Evolutionary conservation across 1,140 invertebrate genomes (phyloP).

Genomic region (Heterodera schachtii): DNA sequence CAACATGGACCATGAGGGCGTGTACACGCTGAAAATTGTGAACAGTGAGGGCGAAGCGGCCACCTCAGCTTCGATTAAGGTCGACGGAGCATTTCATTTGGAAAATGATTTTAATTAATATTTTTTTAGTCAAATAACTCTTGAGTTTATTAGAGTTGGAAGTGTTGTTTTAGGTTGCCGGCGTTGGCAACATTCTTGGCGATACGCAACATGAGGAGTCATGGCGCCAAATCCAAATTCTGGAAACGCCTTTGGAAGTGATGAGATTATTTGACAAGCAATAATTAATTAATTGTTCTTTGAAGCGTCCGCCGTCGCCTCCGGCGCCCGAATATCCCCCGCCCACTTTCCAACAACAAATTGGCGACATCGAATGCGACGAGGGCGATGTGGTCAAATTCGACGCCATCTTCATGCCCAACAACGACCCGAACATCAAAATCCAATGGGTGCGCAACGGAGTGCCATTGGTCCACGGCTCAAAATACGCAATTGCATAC

Average conservation of each 20-base stretch:
- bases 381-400: conserved; percentile 59
- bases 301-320: conserved; percentile 34
- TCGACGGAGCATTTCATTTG: background rate
- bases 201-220: conserved; percentile 61
- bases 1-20: conserved; percentile 61
- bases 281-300: background rate
- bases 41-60: conserved; percentile 68
- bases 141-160: background rate
- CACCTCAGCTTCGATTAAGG: conserved; percentile 75
- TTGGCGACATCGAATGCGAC: conserved; percentile 58
- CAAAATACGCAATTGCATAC: conserved; percentile 60
- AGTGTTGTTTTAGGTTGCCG: conserved; percentile 70
- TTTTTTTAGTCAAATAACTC: background rate
- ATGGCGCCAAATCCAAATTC: conserved; percentile 59
- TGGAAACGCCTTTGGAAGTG: conserved; percentile 60
- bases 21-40: conserved; percentile 63
- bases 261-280: background rate
- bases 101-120: background rate
- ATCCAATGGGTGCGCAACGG: conserved; percentile 97
- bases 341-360: conserved; percentile 55
- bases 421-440: conserved; percentile 89
- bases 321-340: conserved; percentile 58
- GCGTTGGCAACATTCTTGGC: conserved; percentile 66
- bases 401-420: conserved; percentile 70
- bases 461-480: conserved; percentile 71